phyloP scores from a whole-genome alignment of 1,140 invertebrate species.

The Melanaphis sacchari region DNA sequence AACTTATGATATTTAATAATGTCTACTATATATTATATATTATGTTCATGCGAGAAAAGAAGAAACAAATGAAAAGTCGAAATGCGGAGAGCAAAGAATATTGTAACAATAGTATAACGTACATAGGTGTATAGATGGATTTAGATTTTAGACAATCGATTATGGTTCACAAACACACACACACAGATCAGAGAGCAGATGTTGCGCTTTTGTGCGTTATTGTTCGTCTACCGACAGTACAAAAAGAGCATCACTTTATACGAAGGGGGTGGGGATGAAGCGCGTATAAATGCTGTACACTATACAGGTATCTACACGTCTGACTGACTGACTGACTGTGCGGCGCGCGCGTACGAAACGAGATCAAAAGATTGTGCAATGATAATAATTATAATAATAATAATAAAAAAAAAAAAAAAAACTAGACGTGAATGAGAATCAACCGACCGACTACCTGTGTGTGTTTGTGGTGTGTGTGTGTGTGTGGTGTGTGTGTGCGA shows the following conservation, averaged over 20 bases:
- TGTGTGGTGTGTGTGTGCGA: not conserved
- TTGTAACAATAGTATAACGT: not conserved
- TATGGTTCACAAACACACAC: not conserved
- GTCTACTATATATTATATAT: not conserved
- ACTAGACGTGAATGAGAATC: constrained; percentile 24
- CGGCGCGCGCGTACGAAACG: constrained; percentile 1
- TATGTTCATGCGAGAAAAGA: not conserved
- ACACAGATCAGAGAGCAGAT: not conserved
- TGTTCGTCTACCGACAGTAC: not conserved
- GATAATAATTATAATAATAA: constrained; percentile 44
- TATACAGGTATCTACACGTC: not conserved
- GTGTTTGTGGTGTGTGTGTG: not conserved
- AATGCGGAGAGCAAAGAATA: not conserved
- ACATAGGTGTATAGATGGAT: not conserved
- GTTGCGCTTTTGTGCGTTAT: constrained; percentile 29
- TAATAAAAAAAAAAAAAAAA: not conserved
- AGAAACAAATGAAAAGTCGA: constrained; percentile 5
- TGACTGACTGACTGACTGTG: not conserved
- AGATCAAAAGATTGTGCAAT: constrained; percentile 56
- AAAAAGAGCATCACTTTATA: not conserved
- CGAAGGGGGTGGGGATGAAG: not conserved
- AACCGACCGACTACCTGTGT: not conserved
- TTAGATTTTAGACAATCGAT: constrained; percentile 27
- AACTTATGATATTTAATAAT: not conserved
- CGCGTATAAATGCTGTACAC: not conserved